Evolutionary conservation across 2,113 vertebrate species (phyloP).

Genomic region (Pseudopipra pipra): DNA sequence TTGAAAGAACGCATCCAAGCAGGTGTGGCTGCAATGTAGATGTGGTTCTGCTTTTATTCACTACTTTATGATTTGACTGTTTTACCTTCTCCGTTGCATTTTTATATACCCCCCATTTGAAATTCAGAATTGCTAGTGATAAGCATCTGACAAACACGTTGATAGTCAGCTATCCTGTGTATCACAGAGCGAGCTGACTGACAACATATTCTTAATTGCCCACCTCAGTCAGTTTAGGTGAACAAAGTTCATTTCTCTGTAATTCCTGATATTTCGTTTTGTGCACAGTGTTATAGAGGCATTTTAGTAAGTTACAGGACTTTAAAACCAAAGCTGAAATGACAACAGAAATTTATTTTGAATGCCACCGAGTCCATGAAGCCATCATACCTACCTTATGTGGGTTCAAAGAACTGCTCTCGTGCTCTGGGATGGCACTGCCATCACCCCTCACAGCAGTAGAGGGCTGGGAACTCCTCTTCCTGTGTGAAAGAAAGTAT

Average conservation of each 20-base stretch:
- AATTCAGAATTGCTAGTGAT: background rate
- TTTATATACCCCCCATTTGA: background rate
- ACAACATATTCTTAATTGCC: background rate
- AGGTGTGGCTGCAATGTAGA: background rate
- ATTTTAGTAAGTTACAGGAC: background rate
- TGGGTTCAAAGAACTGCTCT: background rate
- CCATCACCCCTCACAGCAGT: background rate
- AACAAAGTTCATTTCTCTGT: background rate
- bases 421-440: background rate
- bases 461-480: background rate
- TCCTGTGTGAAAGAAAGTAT: slow-evolving; percentile 6
- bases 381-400: background rate
- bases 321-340: background rate
- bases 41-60: background rate
- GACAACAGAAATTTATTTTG: background rate
- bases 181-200: background rate
- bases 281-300: background rate
- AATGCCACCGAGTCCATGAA: background rate
- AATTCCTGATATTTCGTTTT: background rate
- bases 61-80: background rate
- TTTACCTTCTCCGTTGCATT: background rate
- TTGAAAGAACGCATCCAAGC: background rate
- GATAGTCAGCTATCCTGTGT: background rate
- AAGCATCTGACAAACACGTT: background rate
- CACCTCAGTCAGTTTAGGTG: background rate